Conservation (phyloP, 2,888 invertebrate species). For the Colostygia pectinataria region DNA sequence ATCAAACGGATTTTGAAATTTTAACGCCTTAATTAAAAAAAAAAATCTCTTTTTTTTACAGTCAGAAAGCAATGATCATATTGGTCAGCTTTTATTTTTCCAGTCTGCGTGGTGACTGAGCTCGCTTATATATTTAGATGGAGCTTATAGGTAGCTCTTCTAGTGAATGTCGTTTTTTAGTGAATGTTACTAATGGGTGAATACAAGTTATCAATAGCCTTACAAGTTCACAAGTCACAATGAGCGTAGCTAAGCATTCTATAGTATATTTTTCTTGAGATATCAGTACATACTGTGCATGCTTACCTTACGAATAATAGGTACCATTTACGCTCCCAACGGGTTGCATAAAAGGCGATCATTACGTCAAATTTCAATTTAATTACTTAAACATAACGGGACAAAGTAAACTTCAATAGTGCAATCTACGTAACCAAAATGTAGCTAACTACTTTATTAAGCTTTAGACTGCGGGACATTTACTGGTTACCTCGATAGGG, state of each 20-base stretch:
- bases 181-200: too few species aligned
- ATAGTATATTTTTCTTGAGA: conserved; percentile 18
- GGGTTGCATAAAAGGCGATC: conserved; percentile 82
- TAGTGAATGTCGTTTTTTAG: too few species aligned
- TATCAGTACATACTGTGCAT: conserved; percentile 72
- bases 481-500: conserved; percentile 2
- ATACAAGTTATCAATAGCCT: too few species aligned
- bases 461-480: conserved; percentile 47
- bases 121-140: too few species aligned
- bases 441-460: conserved; percentile 75
- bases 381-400: conserved; percentile 74
- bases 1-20: too few species aligned
- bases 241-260: neutral
- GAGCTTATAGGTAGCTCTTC: too few species aligned
- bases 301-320: conserved; percentile 80
- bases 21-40: too few species aligned
- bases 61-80: too few species aligned
- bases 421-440: conserved; percentile 76
- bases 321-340: conserved; percentile 81
- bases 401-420: conserved; percentile 73
- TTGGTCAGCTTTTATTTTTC: too few species aligned
- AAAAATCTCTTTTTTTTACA: too few species aligned
- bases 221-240: too few species aligned
- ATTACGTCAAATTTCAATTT: conserved; percentile 77
- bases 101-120: too few species aligned